Evolutionary conservation across 2,797 vertebrate genomes (phyloP).

Genomic region (Sparus aurata): DNA sequence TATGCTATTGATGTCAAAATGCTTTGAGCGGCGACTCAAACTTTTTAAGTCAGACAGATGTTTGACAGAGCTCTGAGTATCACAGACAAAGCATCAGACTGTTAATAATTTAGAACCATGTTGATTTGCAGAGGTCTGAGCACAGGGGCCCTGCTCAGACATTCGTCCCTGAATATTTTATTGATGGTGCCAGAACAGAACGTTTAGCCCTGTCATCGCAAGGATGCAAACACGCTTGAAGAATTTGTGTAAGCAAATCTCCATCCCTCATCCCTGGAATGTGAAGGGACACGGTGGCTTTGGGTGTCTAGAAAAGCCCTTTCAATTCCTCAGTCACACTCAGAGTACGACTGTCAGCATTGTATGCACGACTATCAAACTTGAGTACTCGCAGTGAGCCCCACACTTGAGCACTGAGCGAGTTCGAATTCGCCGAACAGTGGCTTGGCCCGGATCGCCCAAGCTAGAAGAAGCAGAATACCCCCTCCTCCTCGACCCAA

Average conservation of each 20-base stretch:
- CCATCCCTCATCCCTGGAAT: conserved; percentile 54
- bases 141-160: conserved; percentile 48
- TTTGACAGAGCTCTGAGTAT: conserved; percentile 37
- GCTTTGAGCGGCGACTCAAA: conserved; percentile 3
- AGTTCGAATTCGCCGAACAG: conserved; percentile 61
- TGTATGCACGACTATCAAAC: conserved; percentile 50
- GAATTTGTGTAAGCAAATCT: conserved; percentile 69
- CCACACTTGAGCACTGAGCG: conserved; percentile 37
- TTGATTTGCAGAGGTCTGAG: conserved; percentile 34
- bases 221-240: conserved; percentile 58
- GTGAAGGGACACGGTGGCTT: conserved; percentile 60
- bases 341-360: conserved; percentile 35
- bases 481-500: conserved; percentile 30
- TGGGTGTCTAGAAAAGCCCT: conserved; percentile 43
- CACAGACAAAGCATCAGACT: conserved; percentile 35
- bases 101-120: conserved; percentile 54
- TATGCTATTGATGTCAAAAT: conserved; percentile 16
- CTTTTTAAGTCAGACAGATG: conserved; percentile 7
- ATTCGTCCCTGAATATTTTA: conserved; percentile 65
- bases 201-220: conserved; percentile 63
- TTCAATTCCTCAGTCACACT: conserved; percentile 47
- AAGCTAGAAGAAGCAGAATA: conserved; percentile 55
- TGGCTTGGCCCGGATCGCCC: conserved; percentile 68
- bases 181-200: conserved; percentile 27
- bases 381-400: conserved; percentile 46